Percentiles rank a stretch among this genome's conserved stretches.
Conservation (phyloP, 2,797 vertebrate genomes). For the Phalanger gymnotis region DNA sequence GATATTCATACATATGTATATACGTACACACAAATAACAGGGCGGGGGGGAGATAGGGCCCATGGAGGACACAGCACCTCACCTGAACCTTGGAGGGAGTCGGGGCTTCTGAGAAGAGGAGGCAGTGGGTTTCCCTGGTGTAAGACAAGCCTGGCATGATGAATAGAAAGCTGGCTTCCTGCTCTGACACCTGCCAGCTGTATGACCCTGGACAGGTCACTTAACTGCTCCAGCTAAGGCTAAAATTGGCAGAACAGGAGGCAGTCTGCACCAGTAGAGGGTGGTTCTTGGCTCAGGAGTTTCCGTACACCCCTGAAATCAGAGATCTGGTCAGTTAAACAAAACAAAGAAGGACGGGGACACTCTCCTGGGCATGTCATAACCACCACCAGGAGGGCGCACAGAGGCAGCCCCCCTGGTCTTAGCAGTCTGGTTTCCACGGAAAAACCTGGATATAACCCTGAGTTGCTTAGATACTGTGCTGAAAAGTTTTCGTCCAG, state of each 20-base stretch:
- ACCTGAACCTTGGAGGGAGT: neutral
- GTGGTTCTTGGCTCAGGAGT: neutral
- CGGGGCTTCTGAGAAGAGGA: neutral
- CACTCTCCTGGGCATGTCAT: neutral
- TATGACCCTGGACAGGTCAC: neutral
- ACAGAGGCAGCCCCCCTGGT: neutral
- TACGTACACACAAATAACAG: no score
- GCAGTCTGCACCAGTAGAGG: neutral
- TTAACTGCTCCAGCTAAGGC: neutral
- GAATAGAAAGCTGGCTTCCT: neutral
- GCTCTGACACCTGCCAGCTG: neutral
- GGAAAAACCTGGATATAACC: neutral
- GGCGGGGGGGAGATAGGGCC: no score
- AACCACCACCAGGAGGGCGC: no score
- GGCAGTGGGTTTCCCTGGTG: neutral
- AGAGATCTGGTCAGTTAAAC: neutral
- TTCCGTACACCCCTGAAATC: neutral
- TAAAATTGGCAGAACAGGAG: neutral
- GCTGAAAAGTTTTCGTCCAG: neutral
- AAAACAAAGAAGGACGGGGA: neutral
- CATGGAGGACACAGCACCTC: neutral
- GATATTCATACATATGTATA: no score
- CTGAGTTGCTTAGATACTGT: neutral
- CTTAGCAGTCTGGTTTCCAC: neutral
- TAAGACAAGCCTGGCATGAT: neutral